Evolutionary conservation across 2,113 vertebrate species (phyloP), one percentile per base, ranked within the genome.

Genomic region (Eptesicus fuscus): DNA sequence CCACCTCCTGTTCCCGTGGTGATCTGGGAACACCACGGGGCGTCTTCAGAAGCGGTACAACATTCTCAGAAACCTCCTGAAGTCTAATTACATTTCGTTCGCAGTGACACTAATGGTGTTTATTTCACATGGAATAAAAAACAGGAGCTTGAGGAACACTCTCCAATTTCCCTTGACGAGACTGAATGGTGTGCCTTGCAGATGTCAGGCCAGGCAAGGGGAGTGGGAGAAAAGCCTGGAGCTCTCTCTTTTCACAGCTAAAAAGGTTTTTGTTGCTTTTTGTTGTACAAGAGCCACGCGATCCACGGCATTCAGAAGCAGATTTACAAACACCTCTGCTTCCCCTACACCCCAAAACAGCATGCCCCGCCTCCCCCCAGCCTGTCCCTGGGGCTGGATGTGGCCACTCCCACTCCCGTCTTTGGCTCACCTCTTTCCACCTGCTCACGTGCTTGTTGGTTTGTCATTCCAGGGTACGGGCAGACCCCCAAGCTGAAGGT

Each of bases 401-500:
- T 4, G 56, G 16, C 51, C 1, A 5, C 2, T 5, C 2, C 22
- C 7, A 9, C 28, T 20, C 8, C 0, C 0, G 20, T 37, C 70
- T 9, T 20, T 1, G 47, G 22, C 95, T 97, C 40, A 99, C 99
- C 99, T 99, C 99, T 99, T 93, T 99, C 99, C 37, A 99, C 99
- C 97, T 99, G 99, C 92, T 99, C 99, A 79, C 99, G 98, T 1
- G 99, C 99, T 98, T 99, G 99, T 91, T 99, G 99, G 96, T 99
- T 99, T 92, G 99, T 99, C 99, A 99, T 99, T 91, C 99, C 99
- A 4, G 99, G 99, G 94, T 99, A 99, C 0, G 99, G 99, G 97
- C 99, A 99, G 71, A 99, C 98, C 40, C 99, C 99, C 83, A 99
- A 97, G 94, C 99, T 99, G 98, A 99, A 99, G 4, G 99, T 99